A percentile compares a stretch with the other conserved stretches of the same genome.
Conservation (phyloP, 2,797 vertebrate species). For the Choloepus didactylus region DNA sequence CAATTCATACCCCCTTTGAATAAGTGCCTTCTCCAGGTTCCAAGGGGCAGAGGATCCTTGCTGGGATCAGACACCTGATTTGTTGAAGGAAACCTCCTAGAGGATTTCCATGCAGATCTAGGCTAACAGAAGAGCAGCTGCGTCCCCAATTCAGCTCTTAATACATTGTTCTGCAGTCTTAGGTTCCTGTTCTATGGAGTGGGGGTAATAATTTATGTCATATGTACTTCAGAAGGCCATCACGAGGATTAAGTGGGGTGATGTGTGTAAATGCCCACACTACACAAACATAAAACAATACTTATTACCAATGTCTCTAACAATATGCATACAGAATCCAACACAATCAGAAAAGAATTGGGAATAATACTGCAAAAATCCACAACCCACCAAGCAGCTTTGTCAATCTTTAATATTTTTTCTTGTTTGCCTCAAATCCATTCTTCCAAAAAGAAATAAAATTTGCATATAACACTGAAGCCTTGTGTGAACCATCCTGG, state of each 20-base stretch:
- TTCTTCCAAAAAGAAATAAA: constrained; percentile 23
- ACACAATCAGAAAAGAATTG: not conserved
- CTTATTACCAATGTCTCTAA: not conserved
- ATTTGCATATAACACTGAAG: not conserved
- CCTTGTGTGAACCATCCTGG: not conserved
- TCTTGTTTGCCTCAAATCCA: not conserved
- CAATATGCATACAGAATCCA: not conserved
- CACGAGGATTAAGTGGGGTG: not conserved
- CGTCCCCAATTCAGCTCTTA: not conserved
- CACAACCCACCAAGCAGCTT: not conserved
- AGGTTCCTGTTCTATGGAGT: not conserved
- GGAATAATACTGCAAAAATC: constrained; percentile 14
- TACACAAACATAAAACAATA: constrained; percentile 42
- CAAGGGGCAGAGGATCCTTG: not conserved
- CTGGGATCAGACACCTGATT: not conserved
- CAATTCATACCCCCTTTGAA: not conserved
- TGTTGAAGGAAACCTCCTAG: constrained; percentile 10
- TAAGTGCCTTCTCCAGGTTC: not conserved
- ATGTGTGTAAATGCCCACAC: not conserved
- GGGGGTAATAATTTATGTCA: constrained; percentile 1
- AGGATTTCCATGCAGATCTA: not conserved
- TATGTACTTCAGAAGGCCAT: not conserved
- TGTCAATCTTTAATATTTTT: constrained; percentile 1
- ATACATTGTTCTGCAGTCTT: not conserved
- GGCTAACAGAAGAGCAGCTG: not conserved